Evolutionary conservation across 2,113 vertebrate species (phyloP).

Genomic region (Corythoichthys intestinalis): DNA sequence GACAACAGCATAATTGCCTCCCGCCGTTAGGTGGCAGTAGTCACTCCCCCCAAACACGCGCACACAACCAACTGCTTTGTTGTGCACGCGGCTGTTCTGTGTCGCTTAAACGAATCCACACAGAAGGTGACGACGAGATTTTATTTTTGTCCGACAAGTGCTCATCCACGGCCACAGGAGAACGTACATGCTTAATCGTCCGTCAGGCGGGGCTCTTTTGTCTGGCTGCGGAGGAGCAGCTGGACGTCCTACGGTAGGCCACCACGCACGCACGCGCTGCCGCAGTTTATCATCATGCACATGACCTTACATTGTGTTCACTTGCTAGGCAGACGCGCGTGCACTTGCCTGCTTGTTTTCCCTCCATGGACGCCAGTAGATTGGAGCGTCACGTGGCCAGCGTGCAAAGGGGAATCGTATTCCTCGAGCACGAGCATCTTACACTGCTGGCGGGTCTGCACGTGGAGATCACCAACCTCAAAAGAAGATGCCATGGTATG

Average conservation of each 20-base stretch:
- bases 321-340: neutral
- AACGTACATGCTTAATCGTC: neutral
- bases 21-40: slow-evolving; percentile 36
- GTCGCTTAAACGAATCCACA: slow-evolving; percentile 22
- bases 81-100: slow-evolving; percentile 20
- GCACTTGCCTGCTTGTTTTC: slow-evolving; percentile 35
- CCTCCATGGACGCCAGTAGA: slow-evolving; percentile 82
- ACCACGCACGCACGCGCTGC: slow-evolving; percentile 1
- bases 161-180: neutral
- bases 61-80: slow-evolving; percentile 34
- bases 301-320: neutral
- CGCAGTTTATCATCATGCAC: neutral
- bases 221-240: slow-evolving; percentile 3
- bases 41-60: slow-evolving; percentile 1
- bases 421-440: slow-evolving; percentile 91
- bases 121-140: slow-evolving; percentile 64
- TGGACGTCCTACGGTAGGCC: slow-evolving; percentile 45
- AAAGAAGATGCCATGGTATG: slow-evolving; percentile 89
- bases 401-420: slow-evolving; percentile 86
- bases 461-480: slow-evolving; percentile 88
- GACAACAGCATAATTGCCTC: neutral
- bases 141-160: slow-evolving; percentile 15
- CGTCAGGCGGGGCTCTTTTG: slow-evolving; percentile 27
- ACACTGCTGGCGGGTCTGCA: slow-evolving; percentile 84
- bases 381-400: slow-evolving; percentile 92